A percentile compares a stretch with the other conserved stretches of the same genome.
Conservation (phyloP, 2,797 vertebrate species). For the Pseudomugil tenellus region DNA sequence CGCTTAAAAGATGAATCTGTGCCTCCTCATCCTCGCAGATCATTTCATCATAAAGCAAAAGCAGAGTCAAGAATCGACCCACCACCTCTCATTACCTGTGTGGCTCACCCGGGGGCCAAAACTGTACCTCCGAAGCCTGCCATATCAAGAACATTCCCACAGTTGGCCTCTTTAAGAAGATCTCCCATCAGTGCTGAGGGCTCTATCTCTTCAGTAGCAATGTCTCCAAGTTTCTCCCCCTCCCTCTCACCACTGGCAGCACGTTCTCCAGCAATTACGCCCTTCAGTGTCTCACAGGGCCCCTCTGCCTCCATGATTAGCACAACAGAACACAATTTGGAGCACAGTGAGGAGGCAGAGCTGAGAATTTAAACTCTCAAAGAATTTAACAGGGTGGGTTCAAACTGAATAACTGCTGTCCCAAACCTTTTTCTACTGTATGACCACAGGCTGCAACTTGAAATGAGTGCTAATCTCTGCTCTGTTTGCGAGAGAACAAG, state of each 20-base stretch:
- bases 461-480: slow-evolving; percentile 35
- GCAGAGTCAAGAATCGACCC: slow-evolving; percentile 95
- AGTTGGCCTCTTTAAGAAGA: slow-evolving; percentile 88
- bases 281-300: slow-evolving; percentile 94
- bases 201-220: slow-evolving; percentile 93
- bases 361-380: slow-evolving; percentile 86
- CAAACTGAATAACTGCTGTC: slow-evolving; percentile 52
- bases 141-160: slow-evolving; percentile 88
- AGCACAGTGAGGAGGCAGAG: slow-evolving; percentile 90
- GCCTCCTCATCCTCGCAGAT: slow-evolving; percentile 87
- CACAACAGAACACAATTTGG: slow-evolving; percentile 89
- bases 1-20: slow-evolving; percentile 95
- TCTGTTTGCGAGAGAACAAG: slow-evolving; percentile 28
- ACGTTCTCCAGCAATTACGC: slow-evolving; percentile 92
- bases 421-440: slow-evolving; percentile 62
- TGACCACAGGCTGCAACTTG: slow-evolving; percentile 60
- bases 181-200: slow-evolving; percentile 94
- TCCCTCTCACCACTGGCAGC: slow-evolving; percentile 95
- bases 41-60: slow-evolving; percentile 89
- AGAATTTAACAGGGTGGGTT: slow-evolving; percentile 28
- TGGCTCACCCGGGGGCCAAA: slow-evolving; percentile 97
- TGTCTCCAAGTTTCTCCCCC: slow-evolving; percentile 98
- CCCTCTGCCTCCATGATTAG: slow-evolving; percentile 93
- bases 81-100: slow-evolving; percentile 96
- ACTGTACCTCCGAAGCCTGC: slow-evolving; percentile 94